phyloP scores from a whole-genome alignment of 2,797 vertebrate genomes.

The Poliocrania exsul region DNA sequence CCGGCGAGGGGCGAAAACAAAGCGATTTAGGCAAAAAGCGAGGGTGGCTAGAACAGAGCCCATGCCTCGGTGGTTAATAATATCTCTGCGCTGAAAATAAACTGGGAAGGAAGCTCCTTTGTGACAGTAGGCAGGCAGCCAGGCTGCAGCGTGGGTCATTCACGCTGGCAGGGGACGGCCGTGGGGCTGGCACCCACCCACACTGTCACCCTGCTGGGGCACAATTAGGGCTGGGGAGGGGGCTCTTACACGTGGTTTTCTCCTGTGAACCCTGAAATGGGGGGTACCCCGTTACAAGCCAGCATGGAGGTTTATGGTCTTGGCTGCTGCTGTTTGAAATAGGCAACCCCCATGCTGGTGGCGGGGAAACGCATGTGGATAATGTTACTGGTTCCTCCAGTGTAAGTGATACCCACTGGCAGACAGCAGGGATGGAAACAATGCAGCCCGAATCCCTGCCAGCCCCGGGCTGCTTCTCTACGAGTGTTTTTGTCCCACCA shows the following conservation, averaged over 20 bases:
- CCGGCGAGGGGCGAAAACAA: not conserved
- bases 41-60: constrained; percentile 48
- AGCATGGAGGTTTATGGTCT: not conserved
- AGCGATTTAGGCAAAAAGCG: constrained; percentile 22
- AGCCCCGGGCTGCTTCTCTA: constrained; percentile 26
- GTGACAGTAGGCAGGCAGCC: constrained; percentile 91
- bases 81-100: constrained; percentile 91
- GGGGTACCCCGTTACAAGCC: fast-evolving
- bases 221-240: fast-evolving
- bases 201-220: fast-evolving
- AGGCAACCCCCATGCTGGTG: not conserved
- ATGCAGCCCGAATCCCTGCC: constrained; percentile 4
- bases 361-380: constrained; percentile 1
- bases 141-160: constrained; percentile 85
- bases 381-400: constrained; percentile 39
- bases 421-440: constrained; percentile 27
- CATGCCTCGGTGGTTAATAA: constrained; percentile 83
- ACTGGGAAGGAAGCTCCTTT: constrained; percentile 89
- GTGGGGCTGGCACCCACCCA: constrained; percentile 65
- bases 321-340: not conserved
- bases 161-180: constrained; percentile 73
- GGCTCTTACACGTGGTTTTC: fast-evolving
- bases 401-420: constrained; percentile 28
- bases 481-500: constrained; percentile 2
- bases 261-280: fast-evolving